phyloP scores from a whole-genome alignment of 2,113 vertebrate species.

The Synodontis membranacea region DNA sequence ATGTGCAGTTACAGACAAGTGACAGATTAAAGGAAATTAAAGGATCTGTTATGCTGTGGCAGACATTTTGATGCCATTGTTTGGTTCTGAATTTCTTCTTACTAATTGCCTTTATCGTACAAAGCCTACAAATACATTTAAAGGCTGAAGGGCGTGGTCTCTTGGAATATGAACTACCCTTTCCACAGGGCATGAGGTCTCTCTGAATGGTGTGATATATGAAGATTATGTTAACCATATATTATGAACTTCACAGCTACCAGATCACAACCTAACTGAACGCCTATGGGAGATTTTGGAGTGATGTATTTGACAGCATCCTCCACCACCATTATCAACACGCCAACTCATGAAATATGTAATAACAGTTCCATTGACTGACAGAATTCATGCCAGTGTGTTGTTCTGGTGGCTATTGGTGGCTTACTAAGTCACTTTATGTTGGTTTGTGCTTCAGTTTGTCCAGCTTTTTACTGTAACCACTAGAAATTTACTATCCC shows the following conservation, averaged over 20 bases:
- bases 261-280: neutral
- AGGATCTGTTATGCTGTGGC: neutral
- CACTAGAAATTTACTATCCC: neutral
- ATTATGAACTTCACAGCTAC: neutral
- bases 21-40: neutral
- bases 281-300: neutral
- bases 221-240: neutral
- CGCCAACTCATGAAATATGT: neutral
- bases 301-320: neutral
- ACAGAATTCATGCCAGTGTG: neutral
- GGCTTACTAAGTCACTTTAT: neutral
- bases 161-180: neutral
- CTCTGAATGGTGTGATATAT: neutral
- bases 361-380: neutral
- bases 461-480: neutral
- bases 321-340: neutral
- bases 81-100: neutral
- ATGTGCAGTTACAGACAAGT: neutral
- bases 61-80: neutral
- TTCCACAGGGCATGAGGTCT: neutral
- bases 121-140: neutral
- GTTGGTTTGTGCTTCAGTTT: neutral
- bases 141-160: neutral
- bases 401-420: neutral
- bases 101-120: neutral